Conservation (phyloP, 1,140 invertebrate species). For the Drosophila rhopaloa region DNA sequence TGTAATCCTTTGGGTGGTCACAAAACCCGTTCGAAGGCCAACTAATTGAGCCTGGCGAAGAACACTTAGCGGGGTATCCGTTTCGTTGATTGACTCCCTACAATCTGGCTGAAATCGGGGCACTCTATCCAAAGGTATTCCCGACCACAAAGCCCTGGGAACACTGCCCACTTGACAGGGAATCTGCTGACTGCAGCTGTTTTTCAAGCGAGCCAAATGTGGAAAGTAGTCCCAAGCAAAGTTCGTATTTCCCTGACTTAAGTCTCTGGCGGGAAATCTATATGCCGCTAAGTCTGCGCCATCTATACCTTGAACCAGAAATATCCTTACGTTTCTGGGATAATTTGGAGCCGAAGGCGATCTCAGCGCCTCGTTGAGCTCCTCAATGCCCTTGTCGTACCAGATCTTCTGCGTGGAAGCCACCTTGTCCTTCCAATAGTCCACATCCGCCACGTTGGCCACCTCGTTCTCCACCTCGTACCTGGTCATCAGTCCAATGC, state of each 20-base stretch:
- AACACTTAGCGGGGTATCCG: constrained; percentile 38
- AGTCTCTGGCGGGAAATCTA: constrained; percentile 15
- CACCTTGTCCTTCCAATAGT: constrained; percentile 72
- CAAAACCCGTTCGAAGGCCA: constrained; percentile 65
- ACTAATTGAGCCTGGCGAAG: constrained; percentile 61
- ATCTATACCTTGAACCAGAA: constrained; percentile 57
- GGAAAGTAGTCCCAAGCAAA: constrained; percentile 64
- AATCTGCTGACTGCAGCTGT: constrained; percentile 49
- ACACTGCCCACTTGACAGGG: constrained; percentile 44
- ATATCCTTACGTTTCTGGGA: constrained; percentile 42
- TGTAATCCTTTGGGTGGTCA: constrained; percentile 65
- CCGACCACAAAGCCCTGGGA: constrained; percentile 47
- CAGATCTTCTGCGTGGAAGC: constrained; percentile 54
- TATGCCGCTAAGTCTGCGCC: constrained; percentile 34
- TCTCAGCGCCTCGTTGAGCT: constrained; percentile 49
- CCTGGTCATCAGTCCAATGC: constrained; percentile 67
- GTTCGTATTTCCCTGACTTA: neutral
- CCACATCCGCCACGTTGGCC: constrained; percentile 61
- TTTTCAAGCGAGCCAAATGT: constrained; percentile 50
- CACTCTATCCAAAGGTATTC: constrained; percentile 33
- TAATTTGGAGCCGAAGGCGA: neutral
- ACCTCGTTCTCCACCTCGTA: constrained; percentile 75
- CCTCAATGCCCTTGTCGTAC: constrained; percentile 70
- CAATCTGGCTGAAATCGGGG: constrained; percentile 5
- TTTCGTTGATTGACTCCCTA: constrained; percentile 11